Evolutionary conservation across 2,113 vertebrate genomes (phyloP), one percentile per base, ranked within the genome.

Genomic region (Panthera uncia): DNA sequence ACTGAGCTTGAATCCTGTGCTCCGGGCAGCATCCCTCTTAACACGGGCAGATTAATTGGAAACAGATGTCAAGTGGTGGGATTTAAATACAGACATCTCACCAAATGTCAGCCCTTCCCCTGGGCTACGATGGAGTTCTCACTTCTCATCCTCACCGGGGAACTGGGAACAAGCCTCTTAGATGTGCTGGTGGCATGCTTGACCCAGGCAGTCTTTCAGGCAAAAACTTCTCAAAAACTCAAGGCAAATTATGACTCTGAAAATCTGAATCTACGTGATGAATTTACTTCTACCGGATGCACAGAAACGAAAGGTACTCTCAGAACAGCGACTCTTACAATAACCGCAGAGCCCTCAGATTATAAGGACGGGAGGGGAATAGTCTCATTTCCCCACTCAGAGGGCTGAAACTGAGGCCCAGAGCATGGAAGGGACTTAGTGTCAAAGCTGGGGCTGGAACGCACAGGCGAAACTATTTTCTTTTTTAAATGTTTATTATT

Each of bases 1-100:
- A 66, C 3, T 1, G 55, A 97, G 71, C 68, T 57, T n/a, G 68
- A 80, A 52, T 95, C 3, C 3, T 13, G 7, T 27, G 82, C 89
- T 97, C 89, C 0, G 4, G 95, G 95, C 91, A 89, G 91, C 95
- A 33, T 74, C 89, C 52, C 55, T 90, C 82, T 96, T 97, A 94
- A 97, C 91, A 74, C 10, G 69, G 95, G 95, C 96, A 83, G 94
- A 97, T 98, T 97, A 98, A 98, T 97, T 97, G 95, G 89, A 95
- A 98, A 97, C 98, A 98, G 97, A 97, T 97, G 97, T 95, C 96
- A 97, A 96, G 93, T 76, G 36, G 93, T 97, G 96, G 95, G 89
- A 97, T 96, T 96, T 97, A 97, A 98, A 97, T 76, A 97, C 96
- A 97, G 91, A 93, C 93, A 95, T 97, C 93, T 97, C 79, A 96